Conservation (phyloP, 2,888 invertebrate species). For the Oxystoma pomonae region DNA sequence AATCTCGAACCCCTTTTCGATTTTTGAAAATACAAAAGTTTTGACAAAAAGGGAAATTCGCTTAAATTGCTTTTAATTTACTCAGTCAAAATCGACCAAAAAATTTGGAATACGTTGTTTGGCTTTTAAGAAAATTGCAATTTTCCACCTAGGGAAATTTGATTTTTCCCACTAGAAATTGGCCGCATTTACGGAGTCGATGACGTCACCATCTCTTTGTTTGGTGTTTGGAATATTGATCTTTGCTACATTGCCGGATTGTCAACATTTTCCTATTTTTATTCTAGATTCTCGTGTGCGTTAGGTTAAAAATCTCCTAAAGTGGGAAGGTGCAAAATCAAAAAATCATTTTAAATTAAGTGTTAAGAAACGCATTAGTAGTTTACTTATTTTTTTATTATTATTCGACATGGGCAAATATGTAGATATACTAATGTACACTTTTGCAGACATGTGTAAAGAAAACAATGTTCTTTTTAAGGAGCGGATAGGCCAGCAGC, state of each 20-base stretch:
- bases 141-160: neutral
- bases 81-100: neutral
- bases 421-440: too few species aligned
- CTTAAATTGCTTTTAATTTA: neutral
- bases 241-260: neutral
- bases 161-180: neutral
- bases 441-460: too few species aligned
- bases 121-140: neutral
- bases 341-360: too few species aligned
- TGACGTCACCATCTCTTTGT: neutral
- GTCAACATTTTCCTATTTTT: neutral
- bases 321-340: too few species aligned
- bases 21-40: neutral
- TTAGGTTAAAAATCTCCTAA: too few species aligned
- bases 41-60: neutral
- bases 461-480: too few species aligned
- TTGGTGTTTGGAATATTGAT: neutral
- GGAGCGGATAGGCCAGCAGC: too few species aligned
- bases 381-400: too few species aligned
- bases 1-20: neutral
- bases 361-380: too few species aligned
- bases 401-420: too few species aligned
- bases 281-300: too few species aligned
- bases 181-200: neutral
- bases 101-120: neutral